Conservation (phyloP, 1,140 invertebrate species). For the Acromyrmex charruanus region DNA sequence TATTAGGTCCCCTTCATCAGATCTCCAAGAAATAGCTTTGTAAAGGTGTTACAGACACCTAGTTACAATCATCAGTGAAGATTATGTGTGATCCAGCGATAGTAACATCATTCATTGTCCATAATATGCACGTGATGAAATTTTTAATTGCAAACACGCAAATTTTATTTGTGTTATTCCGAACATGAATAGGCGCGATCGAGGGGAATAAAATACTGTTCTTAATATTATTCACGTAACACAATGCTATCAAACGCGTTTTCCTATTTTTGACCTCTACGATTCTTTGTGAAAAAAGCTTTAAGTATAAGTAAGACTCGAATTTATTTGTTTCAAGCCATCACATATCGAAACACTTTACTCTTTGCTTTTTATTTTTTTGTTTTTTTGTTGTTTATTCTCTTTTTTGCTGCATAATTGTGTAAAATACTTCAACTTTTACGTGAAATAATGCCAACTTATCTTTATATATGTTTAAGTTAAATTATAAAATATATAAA, state of each 20-base stretch:
- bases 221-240: neutral
- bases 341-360: neutral
- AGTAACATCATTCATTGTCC: neutral
- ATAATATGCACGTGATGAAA: neutral
- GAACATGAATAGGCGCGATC: neutral
- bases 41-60: neutral
- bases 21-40: conserved; percentile 40
- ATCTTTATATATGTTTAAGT: neutral
- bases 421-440: neutral
- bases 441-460: neutral
- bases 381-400: too few species aligned
- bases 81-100: neutral
- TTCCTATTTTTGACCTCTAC: neutral
- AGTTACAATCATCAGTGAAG: neutral
- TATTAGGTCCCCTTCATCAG: conserved; percentile 29
- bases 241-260: neutral
- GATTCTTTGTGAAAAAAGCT: neutral
- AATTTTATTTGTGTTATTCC: conserved; percentile 16
- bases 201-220: conserved; percentile 12
- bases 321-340: neutral
- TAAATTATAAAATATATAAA: conserved; percentile 5
- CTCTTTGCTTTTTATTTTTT: neutral
- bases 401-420: neutral
- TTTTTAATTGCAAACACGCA: neutral
- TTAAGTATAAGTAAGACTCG: neutral